These are phyloP conservation scores for Dinoponera quadriceps DNA, from an alignment of 1,140 invertebrate genomes.

Conservation along the genomic window DNA sequence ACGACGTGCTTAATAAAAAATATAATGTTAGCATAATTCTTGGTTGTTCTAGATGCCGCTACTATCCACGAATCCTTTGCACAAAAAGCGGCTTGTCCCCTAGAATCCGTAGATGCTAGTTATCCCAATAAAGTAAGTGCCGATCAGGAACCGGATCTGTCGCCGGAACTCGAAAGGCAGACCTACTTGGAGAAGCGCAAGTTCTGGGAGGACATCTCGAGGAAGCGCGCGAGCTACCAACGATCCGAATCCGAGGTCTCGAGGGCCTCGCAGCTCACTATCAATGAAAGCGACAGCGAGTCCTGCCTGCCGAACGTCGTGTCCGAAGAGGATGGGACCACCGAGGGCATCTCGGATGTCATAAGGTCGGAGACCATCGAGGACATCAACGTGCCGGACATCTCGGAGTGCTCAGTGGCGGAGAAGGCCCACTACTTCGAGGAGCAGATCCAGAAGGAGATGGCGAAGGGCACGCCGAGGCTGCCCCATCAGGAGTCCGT, in stretches of 20 bases:
- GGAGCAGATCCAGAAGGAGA: constrained; percentile 84
- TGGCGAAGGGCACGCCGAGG: constrained; percentile 60
- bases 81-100: constrained; percentile 83
- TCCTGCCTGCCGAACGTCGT: constrained; percentile 78
- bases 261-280: constrained; percentile 80
- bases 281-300: constrained; percentile 83
- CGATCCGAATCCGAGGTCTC: constrained; percentile 84
- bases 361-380: constrained; percentile 79
- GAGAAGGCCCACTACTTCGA: constrained; percentile 85
- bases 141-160: constrained; percentile 76
- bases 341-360: constrained; percentile 61
- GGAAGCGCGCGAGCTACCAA: constrained; percentile 82
- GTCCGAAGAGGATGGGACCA: constrained; percentile 76
- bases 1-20: constrained; percentile 77
- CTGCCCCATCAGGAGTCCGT: constrained; percentile 61
- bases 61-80: constrained; percentile 82
- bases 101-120: constrained; percentile 85
- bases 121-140: constrained; percentile 81
- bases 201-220: constrained; percentile 85
- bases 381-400: constrained; percentile 81
- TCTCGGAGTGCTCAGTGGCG: constrained; percentile 84
- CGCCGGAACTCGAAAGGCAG: constrained; percentile 81
- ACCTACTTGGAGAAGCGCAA: constrained; percentile 84
- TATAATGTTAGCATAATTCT: constrained; percentile 82
- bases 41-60: constrained; percentile 85